These are phyloP conservation scores for Girardia tigrina DNA, from an alignment of 2,888 invertebrate species.

Conservation along the genomic window DNA sequence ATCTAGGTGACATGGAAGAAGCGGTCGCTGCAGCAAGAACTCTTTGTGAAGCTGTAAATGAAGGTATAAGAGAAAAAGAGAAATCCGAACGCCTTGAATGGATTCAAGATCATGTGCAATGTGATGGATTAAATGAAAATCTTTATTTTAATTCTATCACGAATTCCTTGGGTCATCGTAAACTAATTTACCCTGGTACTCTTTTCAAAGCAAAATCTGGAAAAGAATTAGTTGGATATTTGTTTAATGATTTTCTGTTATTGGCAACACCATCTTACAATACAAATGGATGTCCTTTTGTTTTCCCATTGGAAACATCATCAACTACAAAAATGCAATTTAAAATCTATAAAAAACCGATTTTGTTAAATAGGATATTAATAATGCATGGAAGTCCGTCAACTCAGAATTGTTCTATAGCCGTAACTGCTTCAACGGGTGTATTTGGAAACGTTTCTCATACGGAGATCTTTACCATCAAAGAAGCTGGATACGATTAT, in stretches of 20 bases:
- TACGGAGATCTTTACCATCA: conserved; percentile 13
- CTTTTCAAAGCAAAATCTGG: conserved; percentile 60
- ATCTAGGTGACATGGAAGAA: conserved; percentile 57
- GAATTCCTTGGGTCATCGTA: conserved; percentile 62
- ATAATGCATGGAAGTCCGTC: not conserved
- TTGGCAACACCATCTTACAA: conserved; percentile 52
- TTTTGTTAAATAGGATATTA: conserved; percentile 51
- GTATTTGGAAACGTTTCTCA: not conserved
- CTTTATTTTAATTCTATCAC: conserved; percentile 60
- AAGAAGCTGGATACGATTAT: not conserved
- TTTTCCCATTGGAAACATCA: conserved; percentile 39
- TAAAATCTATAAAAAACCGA: conserved; percentile 60
- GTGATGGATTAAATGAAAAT: conserved; percentile 57
- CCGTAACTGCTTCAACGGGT: not conserved
- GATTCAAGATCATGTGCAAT: conserved; percentile 58
- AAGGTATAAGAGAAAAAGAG: conserved; percentile 63
- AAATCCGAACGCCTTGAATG: conserved; percentile 64
- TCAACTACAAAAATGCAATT: conserved; percentile 54
- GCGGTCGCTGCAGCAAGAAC: conserved; percentile 58
- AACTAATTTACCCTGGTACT: conserved; percentile 60
- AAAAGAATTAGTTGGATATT: conserved; percentile 62
- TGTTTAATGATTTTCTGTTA: conserved; percentile 65
- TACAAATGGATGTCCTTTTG: conserved; percentile 39
- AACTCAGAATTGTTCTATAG: not conserved
- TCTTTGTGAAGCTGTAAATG: conserved; percentile 61